phyloP scores from a whole-genome alignment of 2,888 invertebrate genomes.

The Andrena bicolor region DNA sequence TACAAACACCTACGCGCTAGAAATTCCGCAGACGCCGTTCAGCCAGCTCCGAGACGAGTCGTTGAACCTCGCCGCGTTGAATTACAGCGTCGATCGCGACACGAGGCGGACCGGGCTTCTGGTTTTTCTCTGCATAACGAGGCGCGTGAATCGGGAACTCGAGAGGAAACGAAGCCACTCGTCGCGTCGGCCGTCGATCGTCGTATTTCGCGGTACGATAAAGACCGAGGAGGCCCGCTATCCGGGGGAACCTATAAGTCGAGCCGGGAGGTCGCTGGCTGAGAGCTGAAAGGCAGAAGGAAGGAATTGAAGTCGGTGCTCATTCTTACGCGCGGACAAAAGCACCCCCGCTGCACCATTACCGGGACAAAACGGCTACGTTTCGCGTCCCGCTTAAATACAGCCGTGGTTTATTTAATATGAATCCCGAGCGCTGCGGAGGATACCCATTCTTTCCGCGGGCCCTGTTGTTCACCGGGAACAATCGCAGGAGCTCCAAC shows the following conservation, averaged over 20 bases:
- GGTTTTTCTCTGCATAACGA: slow-evolving; percentile 9
- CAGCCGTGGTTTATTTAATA: slow-evolving; percentile 48
- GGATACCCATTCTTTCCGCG: slow-evolving; percentile 22
- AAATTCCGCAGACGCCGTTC: no score
- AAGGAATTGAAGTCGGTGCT: slow-evolving; percentile 26
- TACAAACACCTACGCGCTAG: no score
- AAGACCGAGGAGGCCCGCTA: not conserved
- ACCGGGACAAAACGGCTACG: slow-evolving; percentile 29
- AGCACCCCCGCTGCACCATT: slow-evolving; percentile 34
- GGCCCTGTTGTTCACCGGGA: not conserved
- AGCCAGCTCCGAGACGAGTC: no score
- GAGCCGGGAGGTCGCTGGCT: not conserved
- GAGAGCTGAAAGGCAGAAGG: slow-evolving; percentile 2
- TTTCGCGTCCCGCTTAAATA: slow-evolving; percentile 29
- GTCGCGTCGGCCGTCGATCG: not conserved
- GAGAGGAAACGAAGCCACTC: slow-evolving; percentile 30
- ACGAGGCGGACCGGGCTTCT: not conserved
- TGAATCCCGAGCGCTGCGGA: slow-evolving; percentile 17
- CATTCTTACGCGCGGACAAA: slow-evolving; percentile 33
- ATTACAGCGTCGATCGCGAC: not conserved
- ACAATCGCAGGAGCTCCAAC: not conserved
- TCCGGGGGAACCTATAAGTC: slow-evolving; percentile 13
- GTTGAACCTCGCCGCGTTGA: no score
- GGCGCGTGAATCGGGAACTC: slow-evolving; percentile 13
- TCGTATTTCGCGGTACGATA: slow-evolving; percentile 4